Evolutionary conservation across 2,888 invertebrate species (phyloP), one percentile per base, ranked within the genome.

Genomic region (Atethmia centrago): DNA sequence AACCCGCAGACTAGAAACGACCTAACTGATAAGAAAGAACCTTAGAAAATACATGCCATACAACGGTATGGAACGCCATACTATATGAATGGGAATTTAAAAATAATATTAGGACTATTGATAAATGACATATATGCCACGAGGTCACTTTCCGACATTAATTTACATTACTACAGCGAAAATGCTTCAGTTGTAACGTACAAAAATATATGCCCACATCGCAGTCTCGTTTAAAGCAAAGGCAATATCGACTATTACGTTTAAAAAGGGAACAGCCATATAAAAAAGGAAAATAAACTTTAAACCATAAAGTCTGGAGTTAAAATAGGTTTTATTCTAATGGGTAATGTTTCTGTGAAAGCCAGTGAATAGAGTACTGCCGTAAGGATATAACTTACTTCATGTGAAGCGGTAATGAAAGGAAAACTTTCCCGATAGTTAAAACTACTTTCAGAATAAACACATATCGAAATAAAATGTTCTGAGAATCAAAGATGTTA

Each of bases 301-400:
- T 62, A 40, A 72, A 53, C 70, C 66, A 49, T 85, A 79, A 85
- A 85, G 66, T 76, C 70, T 42, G 47, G 31, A 67, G 58, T 74
- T 71, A 58, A 72, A 76, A 71, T 73, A 71, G 77, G 71, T 79
- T 82, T 81, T 70, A 77, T 67, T 83, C 64, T 69, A 71, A 85
- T 79, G 47, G 74, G 40, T 64, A 66, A 84, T 82, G 62, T 76
- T 87, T 53, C 71, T 53, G 25, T 74, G 63, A 66, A 79, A 71
- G 67, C 42, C 67, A 62, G 59, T 74, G 51, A 76, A 67, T 71
- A 49, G 56, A 74, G 61, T 64, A 74, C 40, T 40, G 14, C 36
- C 49, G 25, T 40, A 49, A 53, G 63, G 51, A 55, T 47, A 56
- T 74, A 71, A 47, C 53, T 68, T 36, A 55, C 36, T 72, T 40